Base-by-base conservation (phyloP, 2,113 vertebrate species). In the Sapajus apella region DNA sequence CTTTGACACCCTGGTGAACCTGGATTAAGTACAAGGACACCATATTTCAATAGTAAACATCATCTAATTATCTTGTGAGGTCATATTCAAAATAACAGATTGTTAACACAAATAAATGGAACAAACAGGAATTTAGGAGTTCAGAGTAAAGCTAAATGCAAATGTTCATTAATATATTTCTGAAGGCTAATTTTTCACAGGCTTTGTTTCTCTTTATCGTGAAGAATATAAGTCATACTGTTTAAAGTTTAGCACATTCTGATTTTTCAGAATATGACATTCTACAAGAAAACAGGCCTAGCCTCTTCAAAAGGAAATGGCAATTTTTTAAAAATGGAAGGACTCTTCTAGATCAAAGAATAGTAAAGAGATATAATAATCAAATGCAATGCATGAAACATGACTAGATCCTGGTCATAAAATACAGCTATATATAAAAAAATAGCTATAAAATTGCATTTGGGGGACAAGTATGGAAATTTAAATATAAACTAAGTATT, bases 1-100 rank as follows among this genome's bases (percentile, higher is more conserved):
- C 99, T 94, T 99, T 98, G 35, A 99, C 97, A 1, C 99, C 99
- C 0, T 50, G 98, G 98, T 99, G 99, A 96, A 99, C 99, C 99
- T 99, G 94, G 16, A 37, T 66, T 96, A 85, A 95, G 92, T 81
- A 81, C 32, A 95, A 1, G 32, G 96, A 93, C 43, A 94, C 37
- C 61, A 75, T n/a, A 96, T 96, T 95, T 96, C 68, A 96, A 58
- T 73, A 47, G 21, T 45, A 88, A 97, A 87, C 9, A 80, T 77
- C 18, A 91, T 72, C 35, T 92, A 82, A 86, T 92, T 95, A 85
- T 83, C 87, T 83, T 45, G 66, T 21, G 18, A 72, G 8, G 7
- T 90, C 32, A 87, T 25, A 70, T 83, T 20, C 40, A 86, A 96
- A 88, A 87, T 52, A 95, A 95, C 16, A 95, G 35, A 88, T 20